phyloP scores from a whole-genome alignment of 2,113 vertebrate genomes.

The Rallus limicola region DNA sequence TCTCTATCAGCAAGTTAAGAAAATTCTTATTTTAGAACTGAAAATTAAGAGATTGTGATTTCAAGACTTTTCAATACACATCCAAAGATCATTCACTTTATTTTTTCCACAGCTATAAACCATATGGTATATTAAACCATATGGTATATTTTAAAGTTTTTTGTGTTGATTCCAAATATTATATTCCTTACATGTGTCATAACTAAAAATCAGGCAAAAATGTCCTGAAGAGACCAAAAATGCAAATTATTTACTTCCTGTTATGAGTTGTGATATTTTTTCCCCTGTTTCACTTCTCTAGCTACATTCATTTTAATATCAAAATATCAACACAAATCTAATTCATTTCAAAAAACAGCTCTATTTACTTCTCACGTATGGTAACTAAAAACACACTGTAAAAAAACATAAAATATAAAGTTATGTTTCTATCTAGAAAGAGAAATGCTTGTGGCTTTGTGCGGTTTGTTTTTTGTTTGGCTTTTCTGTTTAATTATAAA shows the following conservation, averaged over 20 bases:
- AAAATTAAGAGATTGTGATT: background rate
- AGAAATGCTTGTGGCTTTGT: background rate
- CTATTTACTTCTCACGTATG: background rate
- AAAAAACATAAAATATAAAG: background rate
- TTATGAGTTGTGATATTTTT: background rate
- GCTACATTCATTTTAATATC: background rate
- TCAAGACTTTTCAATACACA: background rate
- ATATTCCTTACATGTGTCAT: background rate
- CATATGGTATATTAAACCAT: background rate
- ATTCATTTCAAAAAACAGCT: background rate
- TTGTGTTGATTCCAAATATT: background rate
- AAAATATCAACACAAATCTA: background rate
- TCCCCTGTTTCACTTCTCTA: background rate
- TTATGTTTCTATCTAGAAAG: background rate
- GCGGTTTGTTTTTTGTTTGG: background rate
- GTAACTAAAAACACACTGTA: background rate
- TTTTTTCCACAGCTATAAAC: slow-evolving; percentile 4
- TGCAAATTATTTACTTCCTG: background rate
- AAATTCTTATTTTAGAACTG: background rate
- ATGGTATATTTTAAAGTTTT: background rate
- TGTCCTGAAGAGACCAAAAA: background rate
- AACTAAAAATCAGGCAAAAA: slow-evolving; percentile 1
- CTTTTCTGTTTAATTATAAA: background rate
- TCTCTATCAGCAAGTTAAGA: background rate
- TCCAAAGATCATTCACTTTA: background rate